Base-by-base conservation (phyloP, 2,888 invertebrate genomes). In the Teleiodes luculella region DNA sequence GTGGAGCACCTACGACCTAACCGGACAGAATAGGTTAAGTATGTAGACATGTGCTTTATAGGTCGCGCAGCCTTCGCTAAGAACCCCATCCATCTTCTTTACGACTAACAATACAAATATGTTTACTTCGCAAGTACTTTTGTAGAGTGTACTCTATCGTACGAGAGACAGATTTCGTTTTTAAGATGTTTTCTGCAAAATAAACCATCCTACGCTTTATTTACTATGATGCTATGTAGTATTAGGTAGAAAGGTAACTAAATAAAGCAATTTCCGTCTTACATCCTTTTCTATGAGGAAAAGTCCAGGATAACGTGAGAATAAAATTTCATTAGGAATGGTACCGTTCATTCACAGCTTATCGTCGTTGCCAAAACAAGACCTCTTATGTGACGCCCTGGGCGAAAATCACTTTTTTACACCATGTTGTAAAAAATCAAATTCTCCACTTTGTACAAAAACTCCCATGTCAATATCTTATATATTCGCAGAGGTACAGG, bases 21-120 rank as follows among this genome's bases (percentile, higher is more conserved):
- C 37, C 39, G 20, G 11, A 10, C 43, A 20, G 20, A 43, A 43
- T 20, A 3, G 13, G n/a, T 16, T 2, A 16, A 20, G 13, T 13
- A 43, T 20, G 24, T n/a, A 37, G 37, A 37, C 37, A n/a, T 33
- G 37, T 37, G 43, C 10, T 28, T 7, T 43, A 14, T 43, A 43
- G 24, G 24, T 24, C n/a, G 18, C 43, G 20, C 11, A 43, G 28
- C 13, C 24, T 6, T 28, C 13, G 2, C 28, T 43, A 28, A 43
- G 39, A 60, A 56, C 57, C 56, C 46, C 56, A 61, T 61, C 56
- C 56, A 56, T 61, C 61, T 61, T 59, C 53, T 47, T 50, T 59
- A 52, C 43, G 43, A 18, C 20, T 53, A 54, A 59, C 52, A 55
- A 57, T 57, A 20, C 24, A 43, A 43, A 52, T 48, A 18, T 16